Evolutionary conservation across 2,888 invertebrate species (phyloP), one percentile per base, ranked within the genome.

Genomic region (Sphecodes monilicornis): DNA sequence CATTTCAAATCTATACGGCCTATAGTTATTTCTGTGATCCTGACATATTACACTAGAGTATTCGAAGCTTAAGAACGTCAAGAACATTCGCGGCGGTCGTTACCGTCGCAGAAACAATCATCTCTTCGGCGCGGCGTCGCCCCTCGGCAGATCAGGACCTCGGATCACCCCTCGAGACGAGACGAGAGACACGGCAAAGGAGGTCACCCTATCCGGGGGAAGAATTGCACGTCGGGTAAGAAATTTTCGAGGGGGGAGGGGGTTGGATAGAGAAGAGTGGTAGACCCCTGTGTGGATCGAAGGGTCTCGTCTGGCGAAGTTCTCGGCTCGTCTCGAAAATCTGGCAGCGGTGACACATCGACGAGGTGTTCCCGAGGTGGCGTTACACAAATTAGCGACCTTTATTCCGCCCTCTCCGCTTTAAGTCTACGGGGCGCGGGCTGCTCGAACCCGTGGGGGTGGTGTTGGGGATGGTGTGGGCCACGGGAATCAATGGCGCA

Each of bases 401-500:
- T 92, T 91, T 90, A 91, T 92, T 93, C 92, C 89, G 85, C 85
- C 81, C 91, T 87, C 88, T 94, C 94, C 91, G 90, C 94, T 94
- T 94, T 94, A 94, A 94, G 94, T 93, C 93, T 93, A 90, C 91
- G 84, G 36, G 54, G 54, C 54, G 81, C 72, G 83, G 78, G 80
- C 64, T 64, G 54, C 54, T 54, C 54, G 66, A 6, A 81, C 83
- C 79, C 60, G 80, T 41, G 87, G 77, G 32, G 46, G 68, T 80
- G 87, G 50, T 50, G 22, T 8, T 50, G 50, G 22, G 68, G 70
- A 32, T 71, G 70, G 69, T 18, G 86, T 78, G 82, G 84, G 78
- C 71, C 76, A 92, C 88, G 90, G 88, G 93, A 93, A 94, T 94
- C 94, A 93, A 94, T 94, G 94, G 92, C 94, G 94, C 94, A 94